Evolutionary conservation across 2,113 vertebrate species (phyloP).

Genomic region (Mellivora capensis): DNA sequence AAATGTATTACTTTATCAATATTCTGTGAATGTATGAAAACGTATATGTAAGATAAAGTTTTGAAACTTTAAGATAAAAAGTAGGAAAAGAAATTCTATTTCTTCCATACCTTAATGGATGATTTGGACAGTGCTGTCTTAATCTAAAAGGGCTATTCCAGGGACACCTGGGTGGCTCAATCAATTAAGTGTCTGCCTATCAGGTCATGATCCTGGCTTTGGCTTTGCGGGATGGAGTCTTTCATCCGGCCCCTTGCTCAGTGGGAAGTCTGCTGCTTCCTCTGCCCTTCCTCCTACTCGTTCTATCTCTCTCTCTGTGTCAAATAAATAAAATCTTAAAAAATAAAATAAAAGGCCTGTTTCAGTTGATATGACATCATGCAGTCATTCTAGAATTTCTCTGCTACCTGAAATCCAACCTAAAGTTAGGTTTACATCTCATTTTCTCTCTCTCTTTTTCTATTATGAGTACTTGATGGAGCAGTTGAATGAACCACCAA

Average conservation of each 20-base stretch:
- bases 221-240: no score
- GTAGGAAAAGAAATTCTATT: neutral
- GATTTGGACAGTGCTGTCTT: neutral
- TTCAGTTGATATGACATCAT: neutral
- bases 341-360: neutral
- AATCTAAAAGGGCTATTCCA: neutral
- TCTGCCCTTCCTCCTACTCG: no score
- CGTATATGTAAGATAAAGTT: neutral
- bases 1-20: neutral
- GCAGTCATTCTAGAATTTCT: neutral
- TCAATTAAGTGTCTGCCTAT: no score
- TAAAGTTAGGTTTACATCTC: neutral
- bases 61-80: neutral
- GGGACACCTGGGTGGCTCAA: no score
- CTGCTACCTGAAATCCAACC: neutral
- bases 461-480: neutral
- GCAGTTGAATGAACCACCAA: neutral
- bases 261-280: no score
- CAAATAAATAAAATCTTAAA: no score
- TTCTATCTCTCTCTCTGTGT: no score
- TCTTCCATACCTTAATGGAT: neutral
- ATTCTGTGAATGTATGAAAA: neutral
- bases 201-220: no score
- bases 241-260: no score
- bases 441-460: neutral